Evolutionary conservation across 2,888 invertebrate genomes (phyloP).

Genomic region (Lamellibrachia satsuma): DNA sequence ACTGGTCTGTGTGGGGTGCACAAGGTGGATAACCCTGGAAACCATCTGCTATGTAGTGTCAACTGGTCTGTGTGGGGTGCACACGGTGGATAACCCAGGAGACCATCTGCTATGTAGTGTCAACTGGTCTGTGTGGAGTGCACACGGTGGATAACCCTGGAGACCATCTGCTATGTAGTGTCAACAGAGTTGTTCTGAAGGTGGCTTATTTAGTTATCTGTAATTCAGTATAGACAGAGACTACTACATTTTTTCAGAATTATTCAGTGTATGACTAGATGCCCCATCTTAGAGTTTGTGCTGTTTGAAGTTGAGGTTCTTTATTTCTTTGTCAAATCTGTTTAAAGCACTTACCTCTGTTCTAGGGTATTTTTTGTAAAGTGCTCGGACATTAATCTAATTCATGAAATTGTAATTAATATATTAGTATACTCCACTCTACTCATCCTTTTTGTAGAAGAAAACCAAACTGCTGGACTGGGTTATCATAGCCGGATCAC

Average conservation of each 20-base stretch:
- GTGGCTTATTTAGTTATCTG: background rate
- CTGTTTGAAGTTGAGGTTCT: background rate
- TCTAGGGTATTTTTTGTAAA: background rate
- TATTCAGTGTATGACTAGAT: background rate
- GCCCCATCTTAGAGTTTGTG: background rate
- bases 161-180: background rate
- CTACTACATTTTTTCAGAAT: background rate
- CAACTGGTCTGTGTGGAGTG: background rate
- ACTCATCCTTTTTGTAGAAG: background rate
- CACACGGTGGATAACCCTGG: background rate
- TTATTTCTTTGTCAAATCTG: background rate
- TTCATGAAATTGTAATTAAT: background rate
- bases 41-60: background rate
- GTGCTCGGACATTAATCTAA: background rate
- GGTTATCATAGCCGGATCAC: background rate
- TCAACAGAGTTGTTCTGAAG: background rate
- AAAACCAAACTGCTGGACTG: background rate
- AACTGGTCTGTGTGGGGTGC: background rate
- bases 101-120: background rate
- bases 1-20: background rate
- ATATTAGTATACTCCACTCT: background rate
- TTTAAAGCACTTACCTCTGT: background rate
- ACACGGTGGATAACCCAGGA: background rate
- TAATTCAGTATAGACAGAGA: background rate
- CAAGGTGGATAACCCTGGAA: background rate